Evolutionary conservation across 2,797 vertebrate genomes (phyloP), one percentile per base, ranked within the genome.

Genomic region (Sylvilagus floridanus): DNA sequence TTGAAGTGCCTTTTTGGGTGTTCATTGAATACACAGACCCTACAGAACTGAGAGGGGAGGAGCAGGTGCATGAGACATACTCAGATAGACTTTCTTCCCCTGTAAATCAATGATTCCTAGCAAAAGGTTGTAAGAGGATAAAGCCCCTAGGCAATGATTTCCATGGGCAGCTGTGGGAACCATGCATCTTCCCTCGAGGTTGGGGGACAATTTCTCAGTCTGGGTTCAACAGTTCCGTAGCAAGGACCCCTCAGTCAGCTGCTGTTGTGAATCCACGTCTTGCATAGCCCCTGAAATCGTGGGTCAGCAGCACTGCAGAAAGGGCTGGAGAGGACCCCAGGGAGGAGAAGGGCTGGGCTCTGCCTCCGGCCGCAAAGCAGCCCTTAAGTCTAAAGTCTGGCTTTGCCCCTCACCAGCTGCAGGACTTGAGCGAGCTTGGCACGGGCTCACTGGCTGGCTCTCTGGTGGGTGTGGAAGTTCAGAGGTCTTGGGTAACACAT

Each of bases 191-290:
- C 16, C 54, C 42, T 47, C 42, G 42, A 57, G 54, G 16, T 6
- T 57, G 16, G 54, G 54, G 54, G 21, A 57, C 13, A 16, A 32
- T 77, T 65, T 65, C 65, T 26, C 69, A n/a, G 73, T 65, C 50
- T 71, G 47, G 72, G 65, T 10, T 68, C 42, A 79, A 71, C 66
- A 90, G 50, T 65, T 26, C 24, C 37, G 16, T 9, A 30, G 16
- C 37, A 79, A 94, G 76, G 83, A 54, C 83, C 76, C 50, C 37
- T 66, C 69, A 68, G 62, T 32, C 8, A 65, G 62, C 42, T 75
- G 12, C 19, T 42, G 14, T 32, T 76, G 35, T 62, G 72, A 94
- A 78, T 11, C 24, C 37, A 30, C 24, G 4, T 69, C 66, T 76
- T 66, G 35, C 50, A 50, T 2, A 0, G 30, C 3, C 72, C 76